Conservation (phyloP, 37 sponge, comb jelly and placozoan species). For the Axinella damicornis region DNA sequence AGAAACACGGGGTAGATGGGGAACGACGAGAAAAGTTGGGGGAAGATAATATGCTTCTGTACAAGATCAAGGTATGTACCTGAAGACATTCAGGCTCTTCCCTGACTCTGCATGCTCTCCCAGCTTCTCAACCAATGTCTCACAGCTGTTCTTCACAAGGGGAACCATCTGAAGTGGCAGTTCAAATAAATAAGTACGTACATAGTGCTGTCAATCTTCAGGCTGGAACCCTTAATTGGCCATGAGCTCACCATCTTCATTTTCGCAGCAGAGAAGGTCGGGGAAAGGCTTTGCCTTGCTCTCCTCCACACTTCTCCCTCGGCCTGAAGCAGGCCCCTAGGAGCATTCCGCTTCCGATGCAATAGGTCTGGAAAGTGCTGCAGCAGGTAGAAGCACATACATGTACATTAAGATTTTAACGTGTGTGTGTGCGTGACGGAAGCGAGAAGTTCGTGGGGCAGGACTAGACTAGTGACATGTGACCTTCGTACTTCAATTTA, state of each 20-base stretch:
- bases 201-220: background rate
- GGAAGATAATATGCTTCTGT: too few species aligned
- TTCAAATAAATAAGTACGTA: background rate
- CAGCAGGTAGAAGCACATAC: too few species aligned
- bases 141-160: slow-evolving; percentile 49
- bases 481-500: too few species aligned
- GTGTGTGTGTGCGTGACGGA: too few species aligned
- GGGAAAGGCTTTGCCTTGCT: slow-evolving; percentile 59
- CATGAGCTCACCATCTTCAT: slow-evolving; percentile 66
- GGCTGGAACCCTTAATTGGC: too few species aligned
- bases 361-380: slow-evolving; percentile 19
- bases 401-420: too few species aligned
- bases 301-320: slow-evolving; percentile 62
- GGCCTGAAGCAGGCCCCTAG: slow-evolving; percentile 44
- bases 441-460: too few species aligned
- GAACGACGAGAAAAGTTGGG: too few species aligned
- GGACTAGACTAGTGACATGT: too few species aligned
- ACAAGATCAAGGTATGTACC: background rate
- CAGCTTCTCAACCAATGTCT: slow-evolving; percentile 33
- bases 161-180: slow-evolving; percentile 60
- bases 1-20: too few species aligned
- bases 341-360: background rate
- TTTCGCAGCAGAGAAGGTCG: slow-evolving; percentile 70
- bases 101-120: slow-evolving; percentile 27
- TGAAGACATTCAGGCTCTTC: slow-evolving; percentile 53